Evolutionary conservation across 2,113 vertebrate genomes (phyloP).

Genomic region (Abramis brama): DNA sequence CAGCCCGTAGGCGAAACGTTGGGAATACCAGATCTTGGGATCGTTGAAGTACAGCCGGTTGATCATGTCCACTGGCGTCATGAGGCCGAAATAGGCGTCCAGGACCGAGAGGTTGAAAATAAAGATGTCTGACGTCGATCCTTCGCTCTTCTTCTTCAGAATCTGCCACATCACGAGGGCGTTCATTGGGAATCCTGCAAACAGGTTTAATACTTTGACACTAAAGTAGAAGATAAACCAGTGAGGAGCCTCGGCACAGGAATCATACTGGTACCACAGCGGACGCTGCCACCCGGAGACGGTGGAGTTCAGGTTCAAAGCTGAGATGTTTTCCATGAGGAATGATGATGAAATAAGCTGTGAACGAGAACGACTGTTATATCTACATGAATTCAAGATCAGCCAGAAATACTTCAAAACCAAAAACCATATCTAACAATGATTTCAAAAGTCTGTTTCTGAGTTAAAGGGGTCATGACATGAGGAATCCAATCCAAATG

Average conservation of each 20-base stretch:
- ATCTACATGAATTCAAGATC: neutral
- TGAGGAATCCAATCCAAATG: neutral
- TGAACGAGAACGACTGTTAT: neutral
- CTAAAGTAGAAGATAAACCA: conserved; percentile 73
- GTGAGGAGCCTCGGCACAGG: conserved; percentile 64
- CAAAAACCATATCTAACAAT: neutral
- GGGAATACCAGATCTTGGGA: conserved; percentile 64
- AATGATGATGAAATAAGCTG: neutral
- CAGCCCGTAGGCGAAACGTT: conserved; percentile 71
- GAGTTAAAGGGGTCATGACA: neutral
- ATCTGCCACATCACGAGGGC: conserved; percentile 75
- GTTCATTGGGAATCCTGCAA: conserved; percentile 70
- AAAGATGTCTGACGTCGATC: conserved; percentile 73
- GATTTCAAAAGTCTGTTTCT: neutral
- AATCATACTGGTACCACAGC: conserved; percentile 69
- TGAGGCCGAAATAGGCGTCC: conserved; percentile 75
- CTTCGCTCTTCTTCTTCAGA: conserved; percentile 59
- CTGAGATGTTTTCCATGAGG: conserved; percentile 52
- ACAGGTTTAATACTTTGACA: conserved; percentile 75
- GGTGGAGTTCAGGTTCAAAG: conserved; percentile 49
- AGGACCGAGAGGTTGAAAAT: conserved; percentile 74
- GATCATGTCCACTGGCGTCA: conserved; percentile 68
- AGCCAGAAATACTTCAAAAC: neutral
- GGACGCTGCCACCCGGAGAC: neutral
- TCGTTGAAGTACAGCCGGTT: conserved; percentile 68